Evolutionary conservation across 2,797 vertebrate species (phyloP), one percentile per base, ranked within the genome.

Genomic region (Alectoris magna): DNA sequence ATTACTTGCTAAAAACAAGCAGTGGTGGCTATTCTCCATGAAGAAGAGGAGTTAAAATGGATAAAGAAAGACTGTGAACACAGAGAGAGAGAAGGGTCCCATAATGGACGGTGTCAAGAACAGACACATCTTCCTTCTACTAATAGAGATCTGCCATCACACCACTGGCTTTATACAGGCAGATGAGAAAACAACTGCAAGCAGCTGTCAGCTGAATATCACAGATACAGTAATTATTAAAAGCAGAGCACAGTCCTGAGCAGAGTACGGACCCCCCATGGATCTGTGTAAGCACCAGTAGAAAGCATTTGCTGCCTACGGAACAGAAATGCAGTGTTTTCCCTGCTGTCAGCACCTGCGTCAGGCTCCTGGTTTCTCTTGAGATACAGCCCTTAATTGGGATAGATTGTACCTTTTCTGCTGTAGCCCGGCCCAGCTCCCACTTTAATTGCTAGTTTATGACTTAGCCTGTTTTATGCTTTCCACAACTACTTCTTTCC

Each of bases 321-420:
- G 88, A 92, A 94, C 75, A 88, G 92, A 95, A 92, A 94, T 29
- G 87, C 69, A 71, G 68, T 59, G 12, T 78, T 96, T 96, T 88
- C 70, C 68, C 69, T 87, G 89, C 91, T 95, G 85, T 93, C 84
- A 96, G 94, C 87, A 96, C 82, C 95, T 90, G 94, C 70, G 39
- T 91, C 73, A 96, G 64, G 90, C 90, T 96, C 88, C 87, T 73
- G 46, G 64, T 92, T 97, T 94, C 94, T 96, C 92, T 78, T 94
- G 94, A 96, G 95, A 96, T 95, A 89, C 84, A 89, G 93, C 71
- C 95, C 88, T 94, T 97, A 96, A 97, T 97, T 96, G 96, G 96
- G 91, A 97, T 93, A 90, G 95, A 97, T 97, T 48, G 84, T 93
- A 95, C 63, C 3, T 88, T 92, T 96, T 96, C 84, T 91, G 84